Conservation (phyloP, 2,797 vertebrate species). For the Acipenser oxyrinchus region DNA sequence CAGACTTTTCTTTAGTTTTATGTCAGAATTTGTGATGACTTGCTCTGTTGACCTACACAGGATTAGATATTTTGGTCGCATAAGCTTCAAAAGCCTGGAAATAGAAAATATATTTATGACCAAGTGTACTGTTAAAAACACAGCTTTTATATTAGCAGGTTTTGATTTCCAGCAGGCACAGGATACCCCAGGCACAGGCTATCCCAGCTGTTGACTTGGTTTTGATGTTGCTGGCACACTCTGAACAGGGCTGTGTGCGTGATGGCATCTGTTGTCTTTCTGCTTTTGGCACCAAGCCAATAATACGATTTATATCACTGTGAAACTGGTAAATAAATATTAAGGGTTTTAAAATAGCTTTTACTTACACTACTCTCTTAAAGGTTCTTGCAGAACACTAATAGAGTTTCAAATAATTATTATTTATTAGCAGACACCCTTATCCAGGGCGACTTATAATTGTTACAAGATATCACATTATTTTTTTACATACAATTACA, state of each 20-base stretch:
- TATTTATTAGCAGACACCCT: no score
- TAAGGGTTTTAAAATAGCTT: no score
- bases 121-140: not conserved
- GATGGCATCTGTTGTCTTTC: constrained; percentile 55
- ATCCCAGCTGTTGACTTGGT: no score
- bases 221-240: constrained; percentile 18
- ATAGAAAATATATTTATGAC: not conserved
- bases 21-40: no score
- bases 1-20: no score
- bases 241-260: constrained; percentile 30
- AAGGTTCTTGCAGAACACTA: no score
- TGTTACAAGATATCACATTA: no score
- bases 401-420: no score
- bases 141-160: not conserved
- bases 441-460: no score
- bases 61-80: not conserved
- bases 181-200: not conserved
- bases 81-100: constrained; percentile 1
- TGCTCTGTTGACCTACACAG: no score
- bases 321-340: constrained; percentile 25
- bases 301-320: constrained; percentile 32
- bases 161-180: not conserved
- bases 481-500: no score
- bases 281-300: constrained; percentile 47
- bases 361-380: no score